Evolutionary conservation across 2,888 invertebrate genomes (phyloP).

Genomic region (Aphodius sticticus): DNA sequence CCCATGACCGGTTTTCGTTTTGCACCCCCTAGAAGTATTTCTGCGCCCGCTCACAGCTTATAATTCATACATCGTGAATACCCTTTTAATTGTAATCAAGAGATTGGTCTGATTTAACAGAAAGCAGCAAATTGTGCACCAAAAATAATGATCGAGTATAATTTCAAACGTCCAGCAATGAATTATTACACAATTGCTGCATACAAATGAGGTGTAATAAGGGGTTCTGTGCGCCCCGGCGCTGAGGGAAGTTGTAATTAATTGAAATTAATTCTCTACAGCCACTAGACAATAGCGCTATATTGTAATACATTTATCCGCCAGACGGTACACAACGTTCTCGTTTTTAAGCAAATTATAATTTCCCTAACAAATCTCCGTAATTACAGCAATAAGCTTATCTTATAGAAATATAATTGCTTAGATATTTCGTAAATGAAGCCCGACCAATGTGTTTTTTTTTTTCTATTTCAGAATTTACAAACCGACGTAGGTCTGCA

Average conservation of each 20-base stretch:
- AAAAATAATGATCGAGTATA: not conserved
- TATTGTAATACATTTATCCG: constrained; percentile 4
- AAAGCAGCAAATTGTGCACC: not conserved
- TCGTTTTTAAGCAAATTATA: not conserved
- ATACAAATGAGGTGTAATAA: not conserved
- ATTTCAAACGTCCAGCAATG: not conserved
- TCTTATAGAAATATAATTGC: not conserved
- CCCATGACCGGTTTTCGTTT: no score
- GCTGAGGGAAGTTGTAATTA: not conserved
- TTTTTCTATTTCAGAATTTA: constrained; percentile 50
- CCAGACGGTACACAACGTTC: not conserved
- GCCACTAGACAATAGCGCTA: not conserved
- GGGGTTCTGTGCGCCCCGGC: not conserved
- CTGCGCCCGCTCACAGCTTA: no score
- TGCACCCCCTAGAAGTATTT: no score
- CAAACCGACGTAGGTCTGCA: constrained; percentile 71
- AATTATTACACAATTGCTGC: not conserved
- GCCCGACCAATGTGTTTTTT: not conserved
- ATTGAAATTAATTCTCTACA: constrained; percentile 4
- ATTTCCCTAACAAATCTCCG: not conserved
- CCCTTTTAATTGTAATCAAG: not conserved
- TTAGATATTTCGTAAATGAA: no score
- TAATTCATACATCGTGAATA: no score
- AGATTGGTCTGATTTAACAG: not conserved
- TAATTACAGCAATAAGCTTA: not conserved